These are phyloP conservation scores for Sebastes matsubarae DNA, from an alignment of 2,797 vertebrate genomes.

Conservation along the genomic window DNA sequence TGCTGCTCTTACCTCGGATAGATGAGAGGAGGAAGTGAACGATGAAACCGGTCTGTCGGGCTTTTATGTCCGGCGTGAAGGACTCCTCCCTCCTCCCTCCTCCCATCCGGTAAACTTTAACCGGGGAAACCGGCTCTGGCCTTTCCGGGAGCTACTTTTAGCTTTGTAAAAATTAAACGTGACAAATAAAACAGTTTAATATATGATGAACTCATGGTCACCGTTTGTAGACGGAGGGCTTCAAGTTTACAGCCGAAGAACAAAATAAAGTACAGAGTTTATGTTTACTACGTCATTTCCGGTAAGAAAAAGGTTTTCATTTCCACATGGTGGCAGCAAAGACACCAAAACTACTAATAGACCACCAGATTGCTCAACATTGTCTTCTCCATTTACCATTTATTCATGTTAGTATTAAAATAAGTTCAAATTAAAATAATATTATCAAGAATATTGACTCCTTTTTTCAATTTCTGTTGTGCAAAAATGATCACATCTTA, in stretches of 20 bases:
- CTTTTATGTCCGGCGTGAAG: constrained; percentile 30
- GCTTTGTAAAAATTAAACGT: accelerated
- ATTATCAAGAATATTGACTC: neutral
- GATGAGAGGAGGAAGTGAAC: constrained; percentile 12
- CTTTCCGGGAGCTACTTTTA: accelerated
- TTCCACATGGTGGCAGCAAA: constrained; percentile 33
- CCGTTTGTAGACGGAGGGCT: accelerated
- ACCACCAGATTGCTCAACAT: neutral
- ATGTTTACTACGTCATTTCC: neutral
- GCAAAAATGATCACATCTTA: neutral
- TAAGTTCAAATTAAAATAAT: neutral
- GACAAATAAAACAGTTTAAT: neutral
- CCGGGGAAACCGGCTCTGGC: neutral
- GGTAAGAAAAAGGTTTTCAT: neutral
- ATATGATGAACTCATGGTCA: accelerated
- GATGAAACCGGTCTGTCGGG: accelerated
- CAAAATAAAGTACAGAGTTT: neutral
- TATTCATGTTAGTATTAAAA: neutral
- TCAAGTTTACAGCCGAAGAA: accelerated
- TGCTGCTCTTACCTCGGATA: accelerated
- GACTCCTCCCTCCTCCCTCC: constrained; percentile 70
- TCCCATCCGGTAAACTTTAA: neutral
- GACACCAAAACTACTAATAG: neutral
- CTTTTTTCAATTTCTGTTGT: neutral
- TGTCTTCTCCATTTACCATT: too few species aligned